Base-by-base conservation (phyloP, 2,888 invertebrate species). In the Cantharis rustica region DNA sequence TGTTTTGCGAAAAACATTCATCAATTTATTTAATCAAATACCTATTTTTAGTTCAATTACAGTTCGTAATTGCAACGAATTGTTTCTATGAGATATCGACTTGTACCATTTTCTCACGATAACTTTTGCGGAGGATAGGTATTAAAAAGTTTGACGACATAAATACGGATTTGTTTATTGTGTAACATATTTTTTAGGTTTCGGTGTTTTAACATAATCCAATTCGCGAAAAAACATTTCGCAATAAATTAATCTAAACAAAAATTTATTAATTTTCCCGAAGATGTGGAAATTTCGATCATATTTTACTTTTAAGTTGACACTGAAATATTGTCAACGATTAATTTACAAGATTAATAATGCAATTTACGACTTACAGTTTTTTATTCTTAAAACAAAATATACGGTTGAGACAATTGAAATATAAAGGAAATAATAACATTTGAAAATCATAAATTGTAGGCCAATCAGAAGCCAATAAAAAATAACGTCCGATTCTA, bases 101-200 rank as follows among this genome's bases (percentile, higher is more conserved):
- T 66, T 66, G 23, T n/a, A 23, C 10, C 64, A 66, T 66, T 66
- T 66, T 66, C 64, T 66, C 64, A 66, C 64, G 64, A 66, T 23
- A n/a, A 66, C 3, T 20, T 66, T 66, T 66, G 64, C 64, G 23
- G 23, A 66, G 17, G 64, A 66, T 66, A 23, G n/a, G 17, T 66
- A 66, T 66, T 66, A 66, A 16, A 17, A 63, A 63, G 63, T 16
- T 63, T 16, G 63, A 63, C 16, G 63, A 63, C 17, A 63, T 11
- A n/a, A 47, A 47, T 47, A 47, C 47, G n/a, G 5, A 47, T 47
- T 47, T 47, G n/a, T 47, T 47, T 47, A 47, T 47, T 47, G 7
- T 47, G n/a, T n/a, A 47, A 47, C 47, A 47, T 47, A 47, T 13
- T 13, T 47, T 47, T 47, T 47, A 47, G n/a, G 47, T 47, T 47